Conservation (phyloP, 2,797 vertebrate species). For the Myripristis jacobus region DNA sequence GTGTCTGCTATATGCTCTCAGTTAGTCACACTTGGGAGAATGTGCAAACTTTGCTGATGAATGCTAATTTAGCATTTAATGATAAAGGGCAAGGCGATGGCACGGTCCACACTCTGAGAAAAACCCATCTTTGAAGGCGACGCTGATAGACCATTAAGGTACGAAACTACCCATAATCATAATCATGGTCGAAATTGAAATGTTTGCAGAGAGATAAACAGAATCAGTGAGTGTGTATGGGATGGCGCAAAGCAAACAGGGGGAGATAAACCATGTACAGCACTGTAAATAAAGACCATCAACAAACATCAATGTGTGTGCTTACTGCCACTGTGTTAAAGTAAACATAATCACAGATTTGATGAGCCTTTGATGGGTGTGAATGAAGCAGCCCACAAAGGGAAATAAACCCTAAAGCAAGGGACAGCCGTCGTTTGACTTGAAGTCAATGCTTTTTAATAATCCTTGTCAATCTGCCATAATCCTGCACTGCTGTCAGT, state of each 20-base stretch:
- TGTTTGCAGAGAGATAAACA: constrained; percentile 16
- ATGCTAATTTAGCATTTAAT: constrained; percentile 76
- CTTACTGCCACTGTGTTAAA: constrained; percentile 6
- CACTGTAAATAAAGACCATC: background rate
- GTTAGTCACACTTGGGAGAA: constrained; percentile 55
- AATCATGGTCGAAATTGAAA: background rate
- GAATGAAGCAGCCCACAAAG: too few species aligned
- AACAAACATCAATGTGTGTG: background rate
- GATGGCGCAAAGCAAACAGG: background rate
- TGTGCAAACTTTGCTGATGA: constrained; percentile 47
- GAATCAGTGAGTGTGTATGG: background rate
- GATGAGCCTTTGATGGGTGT: too few species aligned
- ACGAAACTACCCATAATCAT: constrained; percentile 8
- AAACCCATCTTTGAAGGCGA: constrained; percentile 38
- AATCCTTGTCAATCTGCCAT: background rate
- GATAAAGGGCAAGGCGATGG: constrained; percentile 64
- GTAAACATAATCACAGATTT: background rate
- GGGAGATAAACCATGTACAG: background rate
- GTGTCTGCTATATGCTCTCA: constrained; percentile 31
- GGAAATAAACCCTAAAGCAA: too few species aligned
- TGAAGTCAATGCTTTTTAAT: background rate
- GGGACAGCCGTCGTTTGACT: background rate
- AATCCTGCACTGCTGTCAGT: background rate
- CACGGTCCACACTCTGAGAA: constrained; percentile 46
- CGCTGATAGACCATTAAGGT: constrained; percentile 38